These are phyloP conservation scores for Arion vulgaris DNA, from an alignment of 1,140 invertebrate species.

Conservation along the genomic window DNA sequence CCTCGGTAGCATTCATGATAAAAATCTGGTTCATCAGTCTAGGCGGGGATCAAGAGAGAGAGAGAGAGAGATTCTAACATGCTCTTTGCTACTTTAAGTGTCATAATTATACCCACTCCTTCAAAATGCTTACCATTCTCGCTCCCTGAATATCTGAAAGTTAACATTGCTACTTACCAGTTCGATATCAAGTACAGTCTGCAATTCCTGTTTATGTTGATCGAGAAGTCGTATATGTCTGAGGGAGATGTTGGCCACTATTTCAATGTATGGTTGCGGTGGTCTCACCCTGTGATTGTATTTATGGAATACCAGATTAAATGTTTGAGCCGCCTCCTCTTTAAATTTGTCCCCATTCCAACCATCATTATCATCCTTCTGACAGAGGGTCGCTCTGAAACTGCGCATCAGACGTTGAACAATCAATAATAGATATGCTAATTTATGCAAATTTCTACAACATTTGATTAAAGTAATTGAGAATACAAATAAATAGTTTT, in stretches of 20 bases:
- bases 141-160: too few relatives aligned
- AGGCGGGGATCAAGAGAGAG: too few relatives aligned
- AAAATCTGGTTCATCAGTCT: too few relatives aligned
- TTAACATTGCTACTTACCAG: constrained; percentile 47
- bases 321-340: constrained; percentile 52
- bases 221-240: constrained; percentile 46
- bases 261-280: constrained; percentile 43
- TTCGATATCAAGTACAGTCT: constrained; percentile 44
- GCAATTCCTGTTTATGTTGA: constrained; percentile 45
- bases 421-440: neutral
- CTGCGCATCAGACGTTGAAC: neutral
- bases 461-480: too few relatives aligned
- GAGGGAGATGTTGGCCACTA: constrained; percentile 39
- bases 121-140: too few relatives aligned
- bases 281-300: constrained; percentile 52
- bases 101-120: too few relatives aligned
- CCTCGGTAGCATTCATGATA: too few relatives aligned
- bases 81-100: too few relatives aligned
- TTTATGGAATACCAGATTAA: constrained; percentile 52
- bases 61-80: too few relatives aligned
- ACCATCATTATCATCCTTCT: neutral
- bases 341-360: constrained; percentile 38
- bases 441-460: too few relatives aligned
- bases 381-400: neutral
- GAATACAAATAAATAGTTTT: too few relatives aligned